Base-by-base conservation (phyloP, 2,113 vertebrate genomes). In the Ahaetulla prasina region DNA sequence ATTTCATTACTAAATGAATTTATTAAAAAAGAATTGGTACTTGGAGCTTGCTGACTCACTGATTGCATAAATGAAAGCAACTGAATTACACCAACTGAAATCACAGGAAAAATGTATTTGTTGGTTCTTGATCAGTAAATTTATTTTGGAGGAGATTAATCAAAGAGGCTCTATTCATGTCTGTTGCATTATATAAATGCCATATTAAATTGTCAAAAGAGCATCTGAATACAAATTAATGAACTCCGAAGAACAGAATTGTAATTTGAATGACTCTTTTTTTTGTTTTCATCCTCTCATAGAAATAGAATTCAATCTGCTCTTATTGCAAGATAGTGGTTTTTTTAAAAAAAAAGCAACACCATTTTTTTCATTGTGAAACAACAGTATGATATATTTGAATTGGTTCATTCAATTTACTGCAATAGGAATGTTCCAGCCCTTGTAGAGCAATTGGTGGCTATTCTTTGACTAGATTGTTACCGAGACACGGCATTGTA, bases 1-100 rank as follows among this genome's bases (percentile, higher is more conserved):
- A 90, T 94, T 86, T 52, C 35, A 54, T 92, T 95, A 74, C 90
- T 47, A 47, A 47, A 47, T 47, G 45, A 47, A 47, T 47, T 47
- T 47, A 0, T 91, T 93, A 53, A 47, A 47, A 96, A 89, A 92
- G 86, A 63, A 68, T 11, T 91, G 92, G 45, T 8, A 7, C 90
- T 49, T 54, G 91, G 86, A 90, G 57, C 43, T 2, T 84, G 49
- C 89, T 91, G 89, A 87, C 87, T 95, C 90, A 49, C 0, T 55
- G 11, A 10, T 89, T 91, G 43, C 25, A 50, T 92, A 90, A 49
- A 88, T 45, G 20, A 7, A 35, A 54, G 89, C 49, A 39, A 39
- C 8, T 3, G 87, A 5, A 6, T n/a, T 92, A 92, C 0, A 0
- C 90, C 92, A 87, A 55, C 22, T 85, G 63, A 92, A 47, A 54